Percentiles rank a stretch among this genome's conserved stretches.
These are phyloP conservation scores for Phymorhynchus buccinoides DNA, from an alignment of 1,140 invertebrate genomes.

Conservation along the genomic window DNA sequence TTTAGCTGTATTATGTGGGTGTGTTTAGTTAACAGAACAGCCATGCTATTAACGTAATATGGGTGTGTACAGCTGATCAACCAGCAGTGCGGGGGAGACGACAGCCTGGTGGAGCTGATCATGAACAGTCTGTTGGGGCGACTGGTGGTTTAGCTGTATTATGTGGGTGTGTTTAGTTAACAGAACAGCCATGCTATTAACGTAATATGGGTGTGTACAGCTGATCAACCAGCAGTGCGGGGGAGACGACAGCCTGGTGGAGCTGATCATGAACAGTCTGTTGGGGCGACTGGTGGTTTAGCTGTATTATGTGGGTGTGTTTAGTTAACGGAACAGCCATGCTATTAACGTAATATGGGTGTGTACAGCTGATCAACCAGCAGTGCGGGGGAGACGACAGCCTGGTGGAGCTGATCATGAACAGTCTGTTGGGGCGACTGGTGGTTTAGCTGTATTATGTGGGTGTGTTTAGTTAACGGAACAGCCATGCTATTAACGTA, in stretches of 20 bases:
- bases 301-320: no score
- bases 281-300: conserved; percentile 77
- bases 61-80: conserved; percentile 69
- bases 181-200: no score
- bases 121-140: conserved; percentile 77
- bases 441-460: no score
- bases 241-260: conserved; percentile 75
- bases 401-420: conserved; percentile 78
- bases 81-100: conserved; percentile 71
- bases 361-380: conserved; percentile 71
- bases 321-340: no score
- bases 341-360: no score
- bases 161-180: no score
- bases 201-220: conserved; percentile 57
- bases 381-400: conserved; percentile 72
- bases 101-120: conserved; percentile 77
- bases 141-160: no score
- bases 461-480: neutral
- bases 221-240: conserved; percentile 72
- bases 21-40: no score
- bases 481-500: no score
- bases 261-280: conserved; percentile 78
- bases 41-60: no score
- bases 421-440: conserved; percentile 76
- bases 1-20: no score